Evolutionary conservation across 2,113 vertebrate species (phyloP).

Genomic region (Cacatua alba): DNA sequence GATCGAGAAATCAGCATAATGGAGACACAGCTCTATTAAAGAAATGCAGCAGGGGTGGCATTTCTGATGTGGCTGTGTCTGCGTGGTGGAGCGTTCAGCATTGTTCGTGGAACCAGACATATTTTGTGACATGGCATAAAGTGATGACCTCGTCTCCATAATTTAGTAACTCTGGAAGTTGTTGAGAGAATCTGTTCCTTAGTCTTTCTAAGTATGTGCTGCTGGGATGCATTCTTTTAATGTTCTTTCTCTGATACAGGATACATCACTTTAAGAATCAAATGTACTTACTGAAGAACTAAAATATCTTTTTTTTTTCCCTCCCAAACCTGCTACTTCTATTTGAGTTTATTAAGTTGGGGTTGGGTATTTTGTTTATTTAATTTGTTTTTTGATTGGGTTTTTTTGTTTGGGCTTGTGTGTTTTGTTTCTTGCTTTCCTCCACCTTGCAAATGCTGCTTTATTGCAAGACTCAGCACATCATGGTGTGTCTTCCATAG

Average conservation of each 20-base stretch:
- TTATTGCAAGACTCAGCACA: background rate
- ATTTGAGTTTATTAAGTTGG: background rate
- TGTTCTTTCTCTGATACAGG: background rate
- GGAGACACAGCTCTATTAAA: background rate
- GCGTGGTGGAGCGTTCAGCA: background rate
- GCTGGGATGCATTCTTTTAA: background rate
- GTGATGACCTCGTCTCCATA: background rate
- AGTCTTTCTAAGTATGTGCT: background rate
- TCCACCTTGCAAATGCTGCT: background rate
- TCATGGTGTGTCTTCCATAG: background rate
- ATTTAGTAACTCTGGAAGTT: slow-evolving; percentile 6
- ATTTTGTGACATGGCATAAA: slow-evolving; percentile 4
- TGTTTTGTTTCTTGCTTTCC: background rate
- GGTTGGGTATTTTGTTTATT: background rate
- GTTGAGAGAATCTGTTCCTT: background rate
- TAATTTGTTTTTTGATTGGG: background rate
- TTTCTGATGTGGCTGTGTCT: background rate
- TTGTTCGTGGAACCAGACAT: background rate
- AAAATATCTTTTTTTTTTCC: background rate
- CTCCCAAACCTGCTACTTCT: background rate
- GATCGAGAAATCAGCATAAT: background rate
- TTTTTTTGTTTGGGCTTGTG: background rate
- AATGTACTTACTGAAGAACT: background rate
- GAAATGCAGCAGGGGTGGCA: background rate
- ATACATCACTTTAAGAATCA: background rate